Base-by-base conservation (phyloP, 2,888 invertebrate species). In the Coremacera marginata region DNA sequence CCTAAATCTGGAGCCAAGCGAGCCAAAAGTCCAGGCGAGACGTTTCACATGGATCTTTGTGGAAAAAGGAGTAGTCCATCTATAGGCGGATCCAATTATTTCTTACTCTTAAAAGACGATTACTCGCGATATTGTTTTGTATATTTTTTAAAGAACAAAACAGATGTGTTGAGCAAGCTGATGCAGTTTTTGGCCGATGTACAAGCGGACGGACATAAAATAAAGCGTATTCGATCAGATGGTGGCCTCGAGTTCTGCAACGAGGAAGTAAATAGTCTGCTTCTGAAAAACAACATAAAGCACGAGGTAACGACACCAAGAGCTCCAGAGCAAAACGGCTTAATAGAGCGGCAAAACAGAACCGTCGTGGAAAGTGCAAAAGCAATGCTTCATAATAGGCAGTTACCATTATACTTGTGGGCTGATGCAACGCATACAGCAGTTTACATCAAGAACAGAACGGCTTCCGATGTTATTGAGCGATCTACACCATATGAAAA, bases 161-260 rank as follows among this genome's bases (percentile, higher is more conserved):
- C 14, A 14, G 44, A 44, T 11, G 44, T 44, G 11, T 44, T 44
- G 2, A 44, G 14, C 11, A 44, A 3, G 7, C 44, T 44, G 2
- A 78, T 68, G 76, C 70, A 79, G 34, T 80, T 79, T 60, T 57
- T 55, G 19, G 68, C 68, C 27, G 78, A 77, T 34, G 74, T 75
- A 60, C 63, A 77, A 73, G 71, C 78, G 37, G 67, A 75, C 71
- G 78, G 77, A 5, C 80, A 78, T 49, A 62, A 25, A 27, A 76
- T 80, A 57, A 80, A 55, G 57, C 51, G 75, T 19, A 51, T 81
- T 9, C 55, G 79, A 76, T 73, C 75, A n/a, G 79, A 80, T 74
- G 67, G 78, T 49, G 78, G 79, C 16, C 31, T 78, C 11, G 75
- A 79, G 55, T 80, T 79, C 57, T 77, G 80, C n/a, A 80, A 81